Percentiles rank a stretch among this genome's conserved stretches.
Conservation (phyloP, 2,113 vertebrate species). For the Hyaena hyaena region DNA sequence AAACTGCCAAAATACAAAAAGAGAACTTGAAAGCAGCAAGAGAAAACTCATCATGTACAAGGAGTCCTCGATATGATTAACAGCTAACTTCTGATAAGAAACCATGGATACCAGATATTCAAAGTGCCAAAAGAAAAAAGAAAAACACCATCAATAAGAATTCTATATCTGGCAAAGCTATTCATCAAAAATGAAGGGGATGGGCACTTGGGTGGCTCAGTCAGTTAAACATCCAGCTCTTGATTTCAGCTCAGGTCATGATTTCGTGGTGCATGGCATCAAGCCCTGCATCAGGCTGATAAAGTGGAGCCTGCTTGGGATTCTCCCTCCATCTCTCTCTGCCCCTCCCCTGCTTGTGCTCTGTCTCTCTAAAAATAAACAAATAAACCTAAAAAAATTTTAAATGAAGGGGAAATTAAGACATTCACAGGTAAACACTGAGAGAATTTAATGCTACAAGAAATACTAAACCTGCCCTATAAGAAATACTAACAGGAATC, state of each 20-base stretch:
- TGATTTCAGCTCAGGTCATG: neutral
- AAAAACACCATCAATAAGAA: neutral
- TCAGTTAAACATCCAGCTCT: neutral
- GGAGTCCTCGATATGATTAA: conserved; percentile 8
- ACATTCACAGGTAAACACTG: conserved; percentile 8
- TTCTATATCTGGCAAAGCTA: neutral
- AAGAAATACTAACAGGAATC: conserved; percentile 27
- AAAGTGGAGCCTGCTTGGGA: neutral
- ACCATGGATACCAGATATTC: neutral
- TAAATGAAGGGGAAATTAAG: conserved; percentile 16
- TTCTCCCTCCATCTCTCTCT: too few relatives aligned
- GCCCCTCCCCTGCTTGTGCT: too few relatives aligned
- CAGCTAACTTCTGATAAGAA: conserved; percentile 1
- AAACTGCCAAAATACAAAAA: conserved; percentile 29
- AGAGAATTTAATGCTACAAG: neutral
- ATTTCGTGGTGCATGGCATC: neutral
- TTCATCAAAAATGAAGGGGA: conserved; percentile 25
- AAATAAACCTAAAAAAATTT: neutral
- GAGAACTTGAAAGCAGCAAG: conserved; percentile 1
- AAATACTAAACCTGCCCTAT: neutral
- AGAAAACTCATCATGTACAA: neutral
- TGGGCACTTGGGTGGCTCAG: neutral
- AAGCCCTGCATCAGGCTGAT: neutral
- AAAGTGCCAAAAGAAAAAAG: neutral
- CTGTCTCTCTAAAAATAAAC: neutral